phyloP scores from a whole-genome alignment of 2,888 invertebrate species.

The Cheilosia scutellata region DNA sequence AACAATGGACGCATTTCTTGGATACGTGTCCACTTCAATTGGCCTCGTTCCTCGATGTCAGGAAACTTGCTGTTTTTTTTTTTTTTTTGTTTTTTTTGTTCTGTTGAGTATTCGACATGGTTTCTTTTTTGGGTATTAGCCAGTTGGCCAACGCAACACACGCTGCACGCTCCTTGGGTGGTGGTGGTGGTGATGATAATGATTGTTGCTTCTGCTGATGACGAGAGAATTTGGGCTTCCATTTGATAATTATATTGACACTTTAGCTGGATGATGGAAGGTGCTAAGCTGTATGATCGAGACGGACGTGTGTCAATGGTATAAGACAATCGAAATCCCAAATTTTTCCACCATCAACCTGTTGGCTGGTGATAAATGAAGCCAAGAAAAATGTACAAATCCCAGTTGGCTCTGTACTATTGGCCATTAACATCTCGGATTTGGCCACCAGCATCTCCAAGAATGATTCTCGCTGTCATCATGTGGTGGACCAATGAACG shows the following conservation, averaged over 20 bases:
- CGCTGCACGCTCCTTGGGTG: constrained; percentile 53
- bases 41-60: constrained; percentile 54
- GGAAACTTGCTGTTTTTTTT: constrained; percentile 34
- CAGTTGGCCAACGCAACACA: constrained; percentile 73
- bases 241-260: constrained; percentile 53
- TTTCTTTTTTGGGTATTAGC: constrained; percentile 71
- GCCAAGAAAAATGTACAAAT: constrained; percentile 41
- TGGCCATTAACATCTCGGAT: constrained; percentile 70
- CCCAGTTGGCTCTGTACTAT: constrained; percentile 53
- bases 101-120: constrained; percentile 53
- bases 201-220: constrained; percentile 33
- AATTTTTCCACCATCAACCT: constrained; percentile 54
- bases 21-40: constrained; percentile 69
- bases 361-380: constrained; percentile 37
- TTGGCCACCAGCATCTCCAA: constrained; percentile 73
- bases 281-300: constrained; percentile 82
- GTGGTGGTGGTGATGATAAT: constrained; percentile 6
- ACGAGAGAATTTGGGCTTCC: constrained; percentile 49
- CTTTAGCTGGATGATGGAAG: constrained; percentile 55
- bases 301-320: constrained; percentile 80
- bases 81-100: constrained; percentile 43
- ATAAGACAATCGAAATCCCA: constrained; percentile 58
- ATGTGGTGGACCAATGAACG: constrained; percentile 66
- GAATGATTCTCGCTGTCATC: constrained; percentile 71
- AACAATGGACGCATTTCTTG: constrained; percentile 71